Evolutionary conservation across 2,797 vertebrate genomes (phyloP).

Genomic region (Spinus pinus): DNA sequence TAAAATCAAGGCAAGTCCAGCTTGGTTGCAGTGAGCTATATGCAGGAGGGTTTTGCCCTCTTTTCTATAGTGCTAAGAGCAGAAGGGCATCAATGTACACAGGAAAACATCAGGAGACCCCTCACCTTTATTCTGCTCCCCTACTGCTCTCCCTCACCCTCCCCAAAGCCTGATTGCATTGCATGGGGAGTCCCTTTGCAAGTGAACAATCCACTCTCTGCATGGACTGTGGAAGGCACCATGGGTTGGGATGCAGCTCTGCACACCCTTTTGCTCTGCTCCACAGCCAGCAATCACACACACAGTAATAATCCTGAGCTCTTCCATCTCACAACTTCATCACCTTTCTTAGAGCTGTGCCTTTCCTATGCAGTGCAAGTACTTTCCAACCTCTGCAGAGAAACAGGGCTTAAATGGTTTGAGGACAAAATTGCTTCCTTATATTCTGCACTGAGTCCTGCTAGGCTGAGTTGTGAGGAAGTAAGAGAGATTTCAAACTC

Average conservation of each 20-base stretch:
- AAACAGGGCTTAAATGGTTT: not conserved
- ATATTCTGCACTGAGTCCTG: not conserved
- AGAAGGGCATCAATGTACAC: accelerated
- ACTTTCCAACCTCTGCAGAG: not conserved
- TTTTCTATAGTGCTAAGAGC: not conserved
- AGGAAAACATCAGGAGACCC: accelerated
- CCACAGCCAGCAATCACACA: not conserved
- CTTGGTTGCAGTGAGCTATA: not conserved
- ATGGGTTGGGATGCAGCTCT: not conserved
- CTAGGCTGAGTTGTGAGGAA: not conserved
- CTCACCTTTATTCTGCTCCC: not conserved
- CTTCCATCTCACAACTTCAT: not conserved
- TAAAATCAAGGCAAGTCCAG: not conserved
- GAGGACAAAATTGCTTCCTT: not conserved
- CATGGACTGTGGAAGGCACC: not conserved
- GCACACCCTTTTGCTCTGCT: not conserved
- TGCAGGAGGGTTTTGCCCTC: not conserved
- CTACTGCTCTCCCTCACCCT: not conserved
- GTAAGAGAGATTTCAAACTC: not conserved
- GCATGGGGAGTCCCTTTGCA: not conserved
- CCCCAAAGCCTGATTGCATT: not conserved
- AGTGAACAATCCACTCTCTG: not conserved
- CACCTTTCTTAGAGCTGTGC: not conserved
- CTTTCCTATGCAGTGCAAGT: not conserved
- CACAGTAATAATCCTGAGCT: not conserved